Evolutionary conservation across 2,113 vertebrate genomes (phyloP).

Genomic region (Collichthys lucidus): DNA sequence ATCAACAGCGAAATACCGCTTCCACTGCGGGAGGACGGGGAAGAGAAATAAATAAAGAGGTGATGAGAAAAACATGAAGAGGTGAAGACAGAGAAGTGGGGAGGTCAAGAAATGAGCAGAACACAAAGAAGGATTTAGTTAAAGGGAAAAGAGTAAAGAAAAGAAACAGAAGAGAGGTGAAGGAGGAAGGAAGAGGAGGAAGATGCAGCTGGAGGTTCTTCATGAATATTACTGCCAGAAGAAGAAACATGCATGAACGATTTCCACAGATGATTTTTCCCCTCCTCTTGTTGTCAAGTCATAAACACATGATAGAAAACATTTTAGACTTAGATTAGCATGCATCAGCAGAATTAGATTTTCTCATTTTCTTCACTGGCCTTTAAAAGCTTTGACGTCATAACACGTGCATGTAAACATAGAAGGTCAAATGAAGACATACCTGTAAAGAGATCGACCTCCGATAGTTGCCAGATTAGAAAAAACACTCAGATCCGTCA

Average conservation of each 20-base stretch:
- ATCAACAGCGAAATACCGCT: constrained; percentile 96
- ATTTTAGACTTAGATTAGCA: no score
- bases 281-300: no score
- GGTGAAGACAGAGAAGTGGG: neutral
- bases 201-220: no score
- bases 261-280: no score
- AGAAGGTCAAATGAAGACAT: constrained; percentile 22
- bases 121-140: neutral
- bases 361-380: no score
- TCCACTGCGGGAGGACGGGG: constrained; percentile 48
- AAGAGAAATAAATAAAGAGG: neutral
- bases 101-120: neutral
- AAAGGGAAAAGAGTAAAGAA: neutral
- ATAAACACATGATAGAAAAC: no score
- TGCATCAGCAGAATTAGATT: no score
- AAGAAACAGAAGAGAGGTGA: neutral
- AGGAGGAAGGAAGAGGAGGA: neutral
- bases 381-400: no score
- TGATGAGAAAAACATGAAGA: neutral
- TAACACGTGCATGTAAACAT: no score
- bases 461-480: constrained; percentile 96
- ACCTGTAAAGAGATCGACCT: constrained; percentile 96
- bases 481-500: constrained; percentile 97
- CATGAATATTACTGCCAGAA: no score
- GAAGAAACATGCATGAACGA: no score